Evolutionary conservation across 2,113 vertebrate species (phyloP).

Genomic region (Sclerurus mexicanus): DNA sequence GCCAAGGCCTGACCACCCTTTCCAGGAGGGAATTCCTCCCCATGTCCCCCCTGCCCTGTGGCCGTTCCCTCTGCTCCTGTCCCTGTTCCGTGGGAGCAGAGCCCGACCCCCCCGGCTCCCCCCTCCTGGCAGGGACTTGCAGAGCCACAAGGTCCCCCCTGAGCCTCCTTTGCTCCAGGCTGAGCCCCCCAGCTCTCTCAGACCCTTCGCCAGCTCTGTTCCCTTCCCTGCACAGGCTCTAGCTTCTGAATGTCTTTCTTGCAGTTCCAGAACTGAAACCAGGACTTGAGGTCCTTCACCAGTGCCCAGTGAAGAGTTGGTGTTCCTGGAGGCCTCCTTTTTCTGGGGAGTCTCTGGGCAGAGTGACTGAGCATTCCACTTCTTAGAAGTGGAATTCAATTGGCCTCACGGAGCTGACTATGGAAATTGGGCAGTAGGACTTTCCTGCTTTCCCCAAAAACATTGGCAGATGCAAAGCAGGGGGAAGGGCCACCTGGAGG

Average conservation of each 20-base stretch:
- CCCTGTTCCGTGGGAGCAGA: neutral
- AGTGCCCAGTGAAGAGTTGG: neutral
- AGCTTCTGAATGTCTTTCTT: neutral
- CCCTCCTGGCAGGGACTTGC: neutral
- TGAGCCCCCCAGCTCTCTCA: neutral
- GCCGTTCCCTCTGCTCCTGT: neutral
- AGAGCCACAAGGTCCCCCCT: neutral
- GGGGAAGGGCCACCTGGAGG: accelerated
- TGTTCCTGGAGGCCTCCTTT: no score
- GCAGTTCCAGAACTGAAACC: neutral
- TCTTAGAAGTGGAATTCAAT: accelerated
- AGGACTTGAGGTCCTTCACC: neutral
- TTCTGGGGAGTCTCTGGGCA: accelerated
- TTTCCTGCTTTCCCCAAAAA: neutral
- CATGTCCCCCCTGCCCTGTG: neutral
- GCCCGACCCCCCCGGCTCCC: neutral
- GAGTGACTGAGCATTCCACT: accelerated
- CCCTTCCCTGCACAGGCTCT: neutral
- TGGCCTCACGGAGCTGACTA: accelerated
- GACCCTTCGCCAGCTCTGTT: neutral
- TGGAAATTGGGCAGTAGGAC: accelerated
- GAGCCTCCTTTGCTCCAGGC: neutral
- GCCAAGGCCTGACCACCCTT: neutral
- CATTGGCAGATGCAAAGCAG: accelerated
- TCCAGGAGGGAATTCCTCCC: neutral